Evolutionary conservation across 2,113 vertebrate species (phyloP), one percentile per base, ranked within the genome.

Genomic region (Muntiacus muntjak): DNA sequence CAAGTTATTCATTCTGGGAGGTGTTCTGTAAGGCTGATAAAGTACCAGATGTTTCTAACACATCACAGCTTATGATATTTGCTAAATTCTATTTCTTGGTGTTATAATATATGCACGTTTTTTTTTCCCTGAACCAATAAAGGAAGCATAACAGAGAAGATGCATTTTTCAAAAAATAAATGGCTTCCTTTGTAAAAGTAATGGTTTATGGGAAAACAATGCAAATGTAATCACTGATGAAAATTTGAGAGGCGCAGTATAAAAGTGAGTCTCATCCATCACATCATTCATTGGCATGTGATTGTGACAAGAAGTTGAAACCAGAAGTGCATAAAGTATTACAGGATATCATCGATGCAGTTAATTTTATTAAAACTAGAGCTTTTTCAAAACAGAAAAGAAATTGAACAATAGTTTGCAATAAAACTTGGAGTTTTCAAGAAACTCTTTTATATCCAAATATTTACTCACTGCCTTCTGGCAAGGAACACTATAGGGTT

Each of bases 171-270:
- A n/a, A 87, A 54, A 95, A 91, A 58, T 25, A 89, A 95, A 94
- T 43, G 83, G 0, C 23, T 93, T 78, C 64, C 84, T 84, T 43
- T 26, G 1, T 86, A 78, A 93, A 87, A 97, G 79, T 1, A 78
- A n/a, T 6, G 10, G 71, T 86, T 85, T 64, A 78, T 92, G 83
- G 30, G 16, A 64, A 95, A 96, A 91, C 19, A 76, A 76, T 91
- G 45, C 82, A 91, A 93, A 96, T 86, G 67, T 58, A 89, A 91
- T 89, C 83, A 91, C 58, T 96, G 64, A 76, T 91, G 74, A 95
- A 89, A 94, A 91, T 85, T 93, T 88, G 40, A 92, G 43, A 62
- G n/a, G 25, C 52, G 4, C 52, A 30, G 2, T n/a, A 10, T 23
- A 76, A 76, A 50, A 95, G 62, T n/a, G 17, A 92, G 23, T 81